These are phyloP conservation scores for Drosophila watanabei DNA, from an alignment of 1,140 invertebrate species.

Conservation along the genomic window DNA sequence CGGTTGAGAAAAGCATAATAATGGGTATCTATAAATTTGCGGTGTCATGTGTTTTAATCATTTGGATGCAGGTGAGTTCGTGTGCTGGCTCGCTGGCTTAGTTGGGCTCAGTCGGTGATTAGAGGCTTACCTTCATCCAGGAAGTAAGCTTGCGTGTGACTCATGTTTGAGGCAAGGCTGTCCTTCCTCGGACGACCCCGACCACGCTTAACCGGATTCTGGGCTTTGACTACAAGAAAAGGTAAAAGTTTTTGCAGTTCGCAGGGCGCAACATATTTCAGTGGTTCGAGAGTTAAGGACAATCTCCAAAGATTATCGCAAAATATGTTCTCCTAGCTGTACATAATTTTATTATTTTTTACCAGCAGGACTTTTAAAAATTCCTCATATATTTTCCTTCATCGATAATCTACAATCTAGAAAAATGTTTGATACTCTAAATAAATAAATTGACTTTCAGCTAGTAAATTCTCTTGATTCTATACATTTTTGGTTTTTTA, in stretches of 20 bases:
- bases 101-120: conserved; percentile 36
- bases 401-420: not conserved
- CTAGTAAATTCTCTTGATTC: not conserved
- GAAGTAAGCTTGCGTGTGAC: conserved; percentile 86
- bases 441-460: not conserved
- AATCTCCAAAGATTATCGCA: not conserved
- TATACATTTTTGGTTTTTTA: not conserved
- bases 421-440: not conserved
- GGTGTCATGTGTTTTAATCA: conserved; percentile 1
- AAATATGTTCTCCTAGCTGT: not conserved
- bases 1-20: conserved; percentile 9
- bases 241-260: conserved; percentile 66
- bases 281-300: not conserved
- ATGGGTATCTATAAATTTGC: not conserved
- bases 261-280: conserved; percentile 7
- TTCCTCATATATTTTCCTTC: not conserved
- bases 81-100: conserved; percentile 14
- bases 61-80: conserved; percentile 12
- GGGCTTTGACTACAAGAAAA: conserved; percentile 83
- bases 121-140: conserved; percentile 88
- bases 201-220: conserved; percentile 86
- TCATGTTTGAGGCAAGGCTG: conserved; percentile 85
- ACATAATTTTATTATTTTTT: not conserved
- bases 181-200: conserved; percentile 87
- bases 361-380: not conserved